These are phyloP conservation scores for Lethrus apterus DNA, from an alignment of 1,140 invertebrate species.

Conservation along the genomic window DNA sequence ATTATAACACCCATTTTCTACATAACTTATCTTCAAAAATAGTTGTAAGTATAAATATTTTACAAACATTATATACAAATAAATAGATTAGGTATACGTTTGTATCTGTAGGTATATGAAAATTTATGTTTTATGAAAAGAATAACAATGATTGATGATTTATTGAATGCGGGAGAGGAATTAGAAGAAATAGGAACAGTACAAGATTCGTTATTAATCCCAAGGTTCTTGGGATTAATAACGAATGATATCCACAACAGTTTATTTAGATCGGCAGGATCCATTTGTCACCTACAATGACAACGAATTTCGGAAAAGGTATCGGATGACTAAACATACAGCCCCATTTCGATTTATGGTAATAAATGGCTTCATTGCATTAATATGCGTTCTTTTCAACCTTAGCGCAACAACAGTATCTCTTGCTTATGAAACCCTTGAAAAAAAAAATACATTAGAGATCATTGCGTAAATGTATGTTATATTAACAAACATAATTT, in stretches of 20 bases:
- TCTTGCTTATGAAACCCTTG: too few relatives aligned
- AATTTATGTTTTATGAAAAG: background rate
- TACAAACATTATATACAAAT: background rate
- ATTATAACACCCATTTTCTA: background rate
- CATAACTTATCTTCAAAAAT: background rate
- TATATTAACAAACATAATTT: too few relatives aligned
- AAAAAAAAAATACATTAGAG: too few relatives aligned
- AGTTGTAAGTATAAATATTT: background rate
- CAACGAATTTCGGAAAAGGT: background rate
- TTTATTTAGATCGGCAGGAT: constrained; percentile 1
- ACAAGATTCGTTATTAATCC: too few relatives aligned
- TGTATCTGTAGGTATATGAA: background rate
- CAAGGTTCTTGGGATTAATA: background rate
- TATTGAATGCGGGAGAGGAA: background rate
- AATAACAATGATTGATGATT: background rate
- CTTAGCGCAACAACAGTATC: too few relatives aligned
- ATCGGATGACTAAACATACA: background rate
- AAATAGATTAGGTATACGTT: background rate
- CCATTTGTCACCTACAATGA: background rate
- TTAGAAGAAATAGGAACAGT: background rate
- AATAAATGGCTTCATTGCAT: too few relatives aligned
- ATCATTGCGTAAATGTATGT: too few relatives aligned
- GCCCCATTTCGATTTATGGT: too few relatives aligned
- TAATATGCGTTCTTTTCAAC: too few relatives aligned
- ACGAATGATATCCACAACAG: background rate